Base-by-base conservation (phyloP, 2,888 invertebrate species). In the Clostera curtula region DNA sequence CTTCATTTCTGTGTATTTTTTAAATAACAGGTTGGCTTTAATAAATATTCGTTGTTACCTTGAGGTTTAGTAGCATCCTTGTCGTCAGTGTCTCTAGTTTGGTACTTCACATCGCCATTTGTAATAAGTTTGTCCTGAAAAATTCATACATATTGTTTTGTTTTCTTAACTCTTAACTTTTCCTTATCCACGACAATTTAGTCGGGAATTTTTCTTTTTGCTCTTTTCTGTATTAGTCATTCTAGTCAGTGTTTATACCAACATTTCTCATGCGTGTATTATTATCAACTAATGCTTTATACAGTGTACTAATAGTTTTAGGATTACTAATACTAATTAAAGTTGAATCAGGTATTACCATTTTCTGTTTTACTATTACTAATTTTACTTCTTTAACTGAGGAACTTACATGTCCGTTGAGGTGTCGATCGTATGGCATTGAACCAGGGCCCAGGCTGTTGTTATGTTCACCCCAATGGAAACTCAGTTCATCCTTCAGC, bases 401-500 rank as follows among this genome's bases (percentile, higher is more conserved):
- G n/a, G n/a, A n/a, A n/a, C n/a, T 13, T 23, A 79, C 80, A 35
- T 79, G 76, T 49, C 80, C 82, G 30, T 83, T 83, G 16, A 71
- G 26, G 7, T 66, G 66, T 23, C 49, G 54, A 27, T 65, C 65
- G n/a, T 57, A 53, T 2, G 75, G 80, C 28, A 82, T 68, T 33
- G 73, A 87, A 40, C 41, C 77, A 71, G 70, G 88, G 56, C 71
- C 90, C 36, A 90, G 75, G 48, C 70, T 75, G 62, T 88, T 85
- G 59, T 92, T 85, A 43, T 92, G 92, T 18, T 90, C 88, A 40
- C 76, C 90, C 77, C 91, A 85, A 40, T 92, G 90, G 56, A 90
- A 88, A 47, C 89, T 90, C 37, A 91, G 71, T 71, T 91, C 91
- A 46, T 91, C 93, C 50, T 92, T 92, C 34, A 88, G 53, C 1